Evolutionary conservation across 2,113 vertebrate species (phyloP).

Genomic region (Ictidomys tridecemlineatus): DNA sequence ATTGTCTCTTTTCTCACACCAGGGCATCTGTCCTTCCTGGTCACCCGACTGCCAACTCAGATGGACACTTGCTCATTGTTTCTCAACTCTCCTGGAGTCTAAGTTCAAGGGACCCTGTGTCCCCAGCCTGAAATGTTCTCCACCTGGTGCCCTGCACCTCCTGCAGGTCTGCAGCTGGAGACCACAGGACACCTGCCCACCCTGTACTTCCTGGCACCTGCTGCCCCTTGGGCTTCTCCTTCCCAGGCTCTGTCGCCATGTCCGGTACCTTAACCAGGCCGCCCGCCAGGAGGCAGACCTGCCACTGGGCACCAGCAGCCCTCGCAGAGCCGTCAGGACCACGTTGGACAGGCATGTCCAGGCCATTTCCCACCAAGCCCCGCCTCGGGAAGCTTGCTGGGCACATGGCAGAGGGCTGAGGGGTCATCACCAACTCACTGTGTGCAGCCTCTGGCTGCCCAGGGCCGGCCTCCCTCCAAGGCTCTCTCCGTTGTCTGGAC

Average conservation of each 20-base stretch:
- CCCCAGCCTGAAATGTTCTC: rapidly evolving
- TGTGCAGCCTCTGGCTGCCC: too few relatives aligned
- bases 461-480: rapidly evolving
- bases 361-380: too few relatives aligned
- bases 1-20: background rate
- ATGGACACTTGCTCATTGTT: background rate
- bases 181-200: too few relatives aligned
- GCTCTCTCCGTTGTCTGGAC: rapidly evolving
- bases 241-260: background rate
- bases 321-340: rapidly evolving
- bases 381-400: too few relatives aligned
- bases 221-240: background rate
- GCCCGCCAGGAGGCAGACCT: rapidly evolving
- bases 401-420: too few relatives aligned
- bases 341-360: rapidly evolving
- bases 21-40: background rate
- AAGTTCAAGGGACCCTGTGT: too few relatives aligned
- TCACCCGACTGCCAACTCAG: background rate
- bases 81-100: background rate
- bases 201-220: too few relatives aligned
- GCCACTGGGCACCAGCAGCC: background rate
- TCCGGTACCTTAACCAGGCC: background rate
- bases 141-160: too few relatives aligned
- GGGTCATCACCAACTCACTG: too few relatives aligned
- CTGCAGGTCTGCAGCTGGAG: background rate